Evolutionary conservation across 2,797 vertebrate species (phyloP), one percentile per base, ranked within the genome.

Genomic region (Sarcoramphus papa): DNA sequence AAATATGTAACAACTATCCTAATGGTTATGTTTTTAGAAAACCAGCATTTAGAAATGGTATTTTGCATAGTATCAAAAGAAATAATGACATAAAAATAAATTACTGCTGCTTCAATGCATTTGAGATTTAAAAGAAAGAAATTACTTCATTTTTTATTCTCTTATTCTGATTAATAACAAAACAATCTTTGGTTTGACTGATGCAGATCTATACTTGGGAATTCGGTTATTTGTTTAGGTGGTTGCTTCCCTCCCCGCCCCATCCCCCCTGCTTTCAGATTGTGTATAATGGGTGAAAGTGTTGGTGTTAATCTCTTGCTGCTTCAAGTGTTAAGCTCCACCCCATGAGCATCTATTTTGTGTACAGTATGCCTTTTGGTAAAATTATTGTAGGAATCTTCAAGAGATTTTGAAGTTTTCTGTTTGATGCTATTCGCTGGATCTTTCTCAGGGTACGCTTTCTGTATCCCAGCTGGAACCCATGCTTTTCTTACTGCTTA

Each of bases 1-100:
- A 98, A 98, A 98, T 98, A 98, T 98, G 97, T 97, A 98, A 97
- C 97, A 97, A 97, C 96, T 96, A 97, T 95, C 97, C 94, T 98
- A 98, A 98, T 97, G 97, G 97, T 94, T 96, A 79, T 95, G 97
- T 97, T 98, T 97, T 96, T 67, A 91, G 93, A 97, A 97, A 95
- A 88, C 89, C 78, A 84, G 95, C 75, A 56, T 96, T 97, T 97
- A 94, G 94, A 95, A 97, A 93, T 97, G 78, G 90, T 95, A 93
- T 96, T 93, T 92, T 91, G 81, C 95, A 81, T 92, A 78, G 87
- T 95, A 95, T 95, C 80, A 96, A 96, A 97, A 96, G 95, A 97
- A 94, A 96, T 74, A 92, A 96, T 79, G 96, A 82, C 83, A 92
- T 59, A 88, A 87, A 88, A 95, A 95, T 95, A 95, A 95, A 95